Evolutionary conservation across 2,797 vertebrate species (phyloP), one percentile per base, ranked within the genome.

Genomic region (Enteromius viviparus): DNA sequence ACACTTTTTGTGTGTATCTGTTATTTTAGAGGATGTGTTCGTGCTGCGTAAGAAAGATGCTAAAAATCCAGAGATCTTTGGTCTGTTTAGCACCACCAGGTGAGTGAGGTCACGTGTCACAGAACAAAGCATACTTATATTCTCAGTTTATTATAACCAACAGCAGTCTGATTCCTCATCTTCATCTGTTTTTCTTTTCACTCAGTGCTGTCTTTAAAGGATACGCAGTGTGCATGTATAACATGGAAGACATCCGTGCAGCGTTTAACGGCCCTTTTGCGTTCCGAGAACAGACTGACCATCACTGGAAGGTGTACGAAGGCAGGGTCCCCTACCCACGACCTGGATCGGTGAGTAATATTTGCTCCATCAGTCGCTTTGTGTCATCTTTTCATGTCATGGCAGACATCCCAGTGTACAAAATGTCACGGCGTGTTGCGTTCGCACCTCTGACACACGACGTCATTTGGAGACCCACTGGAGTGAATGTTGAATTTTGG

Each of bases 41-140:
- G 92, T 99, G 85, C 93, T 99, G 14, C 96, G 93, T 76, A 97
- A 93, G 85, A 97, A 96, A 88, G 97, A 99, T 85, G 93, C 91
- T 51, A 98, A 97, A 92, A 98, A 98, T 81, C 97, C 98, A 37
- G 96, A 98, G 88, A 95, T 99, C 88, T 99, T 98, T 92, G 97
- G 96, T 83, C 95, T 99, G 76, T 99, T 99, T 88, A 98, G 96
- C 89, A 99, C 97, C 7, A 99, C 98, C 85, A 99, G 98, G 98
- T 99, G 85, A 93, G 90, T 29, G 21, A 6, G 34, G 11, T 80
- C 34, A 65, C 14, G 51, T 40, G 12, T 66, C 29, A 37, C 21
- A 64, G 29, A 86, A 40, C 66, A 45, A 12, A 32, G 17, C 6
- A n/a, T 14, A 26, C 23, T 42, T 3, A 64, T 42, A 1, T 26